Conservation (phyloP, 2,113 vertebrate genomes). For the Bucco capensis region DNA sequence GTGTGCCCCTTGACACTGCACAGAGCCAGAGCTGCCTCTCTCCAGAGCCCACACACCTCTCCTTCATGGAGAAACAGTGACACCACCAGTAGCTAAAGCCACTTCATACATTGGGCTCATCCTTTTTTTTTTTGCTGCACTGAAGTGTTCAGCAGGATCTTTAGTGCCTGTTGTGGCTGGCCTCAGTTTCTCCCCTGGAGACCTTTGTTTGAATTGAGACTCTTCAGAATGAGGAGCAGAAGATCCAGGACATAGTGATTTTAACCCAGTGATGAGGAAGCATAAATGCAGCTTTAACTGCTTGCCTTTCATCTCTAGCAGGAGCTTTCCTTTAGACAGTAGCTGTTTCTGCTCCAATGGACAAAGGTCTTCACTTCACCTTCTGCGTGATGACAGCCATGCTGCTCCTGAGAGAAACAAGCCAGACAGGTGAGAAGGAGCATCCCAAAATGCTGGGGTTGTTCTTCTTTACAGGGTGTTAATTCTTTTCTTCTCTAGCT, state of each 20-base stretch:
- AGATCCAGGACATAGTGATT: not conserved
- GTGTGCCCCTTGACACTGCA: not conserved
- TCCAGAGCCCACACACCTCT: too few species aligned
- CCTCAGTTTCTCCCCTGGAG: not conserved
- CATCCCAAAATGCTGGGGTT: not conserved
- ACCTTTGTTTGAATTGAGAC: not conserved
- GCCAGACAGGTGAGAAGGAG: conserved; percentile 56
- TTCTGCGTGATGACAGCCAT: not conserved
- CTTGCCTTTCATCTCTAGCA: conserved; percentile 19
- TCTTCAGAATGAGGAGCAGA: not conserved
- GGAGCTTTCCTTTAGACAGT: not conserved
- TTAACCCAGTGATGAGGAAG: not conserved
- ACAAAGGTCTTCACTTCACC: not conserved
- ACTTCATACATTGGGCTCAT: not conserved
- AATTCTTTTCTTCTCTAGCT: not conserved
- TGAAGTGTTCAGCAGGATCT: not conserved
- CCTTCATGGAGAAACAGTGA: not conserved
- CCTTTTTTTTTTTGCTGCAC: not conserved
- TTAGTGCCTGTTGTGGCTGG: not conserved
- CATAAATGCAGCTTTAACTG: not conserved
- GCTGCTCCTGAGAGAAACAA: conserved; percentile 33
- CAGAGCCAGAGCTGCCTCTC: too few species aligned
- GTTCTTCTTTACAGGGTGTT: not conserved
- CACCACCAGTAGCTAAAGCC: not conserved
- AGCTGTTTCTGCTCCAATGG: conserved; percentile 15